Conservation (phyloP, 2,797 vertebrate genomes). For the Etheostoma nigrum region DNA sequence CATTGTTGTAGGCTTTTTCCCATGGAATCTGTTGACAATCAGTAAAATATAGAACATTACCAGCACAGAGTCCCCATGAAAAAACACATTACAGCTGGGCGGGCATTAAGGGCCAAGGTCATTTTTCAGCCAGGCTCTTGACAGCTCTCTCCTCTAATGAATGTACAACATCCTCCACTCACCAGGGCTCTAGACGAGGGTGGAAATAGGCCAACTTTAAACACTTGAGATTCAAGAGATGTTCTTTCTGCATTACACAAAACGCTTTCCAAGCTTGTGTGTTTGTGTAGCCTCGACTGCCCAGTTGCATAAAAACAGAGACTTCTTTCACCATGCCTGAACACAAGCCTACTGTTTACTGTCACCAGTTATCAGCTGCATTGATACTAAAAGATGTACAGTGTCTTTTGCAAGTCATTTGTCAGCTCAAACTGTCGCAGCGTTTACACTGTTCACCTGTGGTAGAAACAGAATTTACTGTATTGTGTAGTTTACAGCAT, state of each 20-base stretch:
- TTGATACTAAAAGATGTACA: constrained; percentile 14
- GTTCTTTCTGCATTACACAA: constrained; percentile 37
- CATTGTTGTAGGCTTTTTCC: background rate
- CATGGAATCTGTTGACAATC: constrained; percentile 22
- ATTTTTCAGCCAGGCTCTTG: constrained; percentile 51
- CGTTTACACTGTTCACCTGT: constrained; percentile 30
- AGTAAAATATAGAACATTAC: constrained; percentile 22
- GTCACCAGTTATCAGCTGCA: background rate
- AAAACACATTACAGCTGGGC: constrained; percentile 11
- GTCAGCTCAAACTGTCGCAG: constrained; percentile 11
- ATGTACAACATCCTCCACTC: constrained; percentile 59
- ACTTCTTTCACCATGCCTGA: constrained; percentile 34
- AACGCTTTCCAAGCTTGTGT: constrained; percentile 19
- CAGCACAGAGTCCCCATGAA: constrained; percentile 9
- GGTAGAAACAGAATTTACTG: constrained; percentile 25
- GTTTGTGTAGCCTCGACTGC: constrained; percentile 26
- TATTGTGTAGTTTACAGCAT: constrained; percentile 23
- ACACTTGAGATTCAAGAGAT: constrained; percentile 68
- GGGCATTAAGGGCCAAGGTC: constrained; percentile 40
- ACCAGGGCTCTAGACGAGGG: constrained; percentile 27
- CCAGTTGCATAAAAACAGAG: constrained; percentile 23
- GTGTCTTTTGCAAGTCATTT: constrained; percentile 30
- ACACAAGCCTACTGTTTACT: constrained; percentile 37
- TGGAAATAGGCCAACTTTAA: constrained; percentile 59
- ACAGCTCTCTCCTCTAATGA: constrained; percentile 58